Evolutionary conservation across 2,888 invertebrate genomes (phyloP).

Genomic region (Diaphora mendica): DNA sequence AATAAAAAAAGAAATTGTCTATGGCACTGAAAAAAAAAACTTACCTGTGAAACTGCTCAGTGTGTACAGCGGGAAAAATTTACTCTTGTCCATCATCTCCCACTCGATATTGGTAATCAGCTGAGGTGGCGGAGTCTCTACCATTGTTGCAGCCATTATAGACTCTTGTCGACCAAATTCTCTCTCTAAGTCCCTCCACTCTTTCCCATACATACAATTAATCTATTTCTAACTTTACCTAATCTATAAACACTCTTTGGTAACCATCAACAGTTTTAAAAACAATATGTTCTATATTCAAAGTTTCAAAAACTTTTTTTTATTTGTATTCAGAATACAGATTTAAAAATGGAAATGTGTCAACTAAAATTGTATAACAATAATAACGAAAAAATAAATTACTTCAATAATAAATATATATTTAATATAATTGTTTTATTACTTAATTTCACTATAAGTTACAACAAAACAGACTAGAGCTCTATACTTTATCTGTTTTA

Average conservation of each 20-base stretch:
- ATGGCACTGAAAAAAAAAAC: background rate
- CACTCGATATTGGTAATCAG: conserved; percentile 96
- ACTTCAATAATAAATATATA: conserved; percentile 43
- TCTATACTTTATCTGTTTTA: conserved; percentile 42
- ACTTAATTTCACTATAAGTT: conserved; percentile 43
- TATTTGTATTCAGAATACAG: conserved; percentile 45
- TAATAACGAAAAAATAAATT: conserved; percentile 29
- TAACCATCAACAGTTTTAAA: conserved; percentile 57
- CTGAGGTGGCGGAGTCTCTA: conserved; percentile 86
- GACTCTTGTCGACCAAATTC: conserved; percentile 20
- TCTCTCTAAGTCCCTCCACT: conserved; percentile 13
- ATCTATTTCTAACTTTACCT: conserved; percentile 51
- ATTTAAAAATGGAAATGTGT: conserved; percentile 45
- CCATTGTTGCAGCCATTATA: conserved; percentile 78
- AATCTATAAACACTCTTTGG: conserved; percentile 60
- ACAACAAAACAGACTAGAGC: conserved; percentile 56
- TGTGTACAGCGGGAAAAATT: conserved; percentile 97
- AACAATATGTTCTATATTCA: conserved; percentile 28
- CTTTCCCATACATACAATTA: conserved; percentile 62
- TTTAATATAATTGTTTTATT: conserved; percentile 38
- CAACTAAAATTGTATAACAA: conserved; percentile 35
- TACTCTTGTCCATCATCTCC: conserved; percentile 99
- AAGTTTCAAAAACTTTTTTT: conserved; percentile 22
- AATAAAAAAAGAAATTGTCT: background rate
- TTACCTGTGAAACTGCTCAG: conserved; percentile 93